These are phyloP conservation scores for Drosophila guanche DNA, from an alignment of 1,140 invertebrate species.

Conservation along the genomic window DNA sequence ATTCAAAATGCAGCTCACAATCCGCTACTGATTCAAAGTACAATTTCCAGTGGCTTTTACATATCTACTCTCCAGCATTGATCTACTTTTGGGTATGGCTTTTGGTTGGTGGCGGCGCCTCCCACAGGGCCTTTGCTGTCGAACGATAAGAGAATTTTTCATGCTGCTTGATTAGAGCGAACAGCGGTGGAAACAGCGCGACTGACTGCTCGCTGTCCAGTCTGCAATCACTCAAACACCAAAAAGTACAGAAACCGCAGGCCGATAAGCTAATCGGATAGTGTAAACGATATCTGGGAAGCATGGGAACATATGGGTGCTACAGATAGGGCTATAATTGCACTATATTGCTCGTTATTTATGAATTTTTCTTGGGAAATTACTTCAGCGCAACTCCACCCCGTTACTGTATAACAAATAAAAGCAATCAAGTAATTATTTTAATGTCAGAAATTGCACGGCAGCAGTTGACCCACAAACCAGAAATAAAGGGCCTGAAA, in stretches of 20 bases:
- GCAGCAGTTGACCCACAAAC: slow-evolving; percentile 45
- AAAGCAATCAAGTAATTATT: slow-evolving; percentile 58
- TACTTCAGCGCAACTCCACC: not conserved
- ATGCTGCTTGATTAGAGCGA: too few relatives aligned
- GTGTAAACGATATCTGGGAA: slow-evolving; percentile 14
- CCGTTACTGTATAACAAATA: slow-evolving; percentile 18
- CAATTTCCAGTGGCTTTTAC: slow-evolving; percentile 40
- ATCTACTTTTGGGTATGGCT: too few relatives aligned
- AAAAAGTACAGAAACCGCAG: not conserved
- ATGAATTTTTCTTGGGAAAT: not conserved
- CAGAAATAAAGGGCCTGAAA: slow-evolving; percentile 6
- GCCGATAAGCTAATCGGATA: slow-evolving; percentile 27
- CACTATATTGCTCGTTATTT: not conserved
- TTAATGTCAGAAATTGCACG: slow-evolving; percentile 59
- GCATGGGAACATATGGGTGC: slow-evolving; percentile 1
- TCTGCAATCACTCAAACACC: not conserved
- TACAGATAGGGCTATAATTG: slow-evolving; percentile 3
- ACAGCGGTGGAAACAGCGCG: not conserved
- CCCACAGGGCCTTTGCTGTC: too few relatives aligned
- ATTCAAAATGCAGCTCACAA: slow-evolving; percentile 68
- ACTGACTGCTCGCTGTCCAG: too few relatives aligned
- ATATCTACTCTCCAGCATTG: slow-evolving; percentile 15
- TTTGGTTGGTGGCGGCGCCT: too few relatives aligned
- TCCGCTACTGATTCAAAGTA: slow-evolving; percentile 43
- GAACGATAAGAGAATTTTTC: too few relatives aligned